A percentile compares a stretch with the other conserved stretches of the same genome.
phyloP scores from a whole-genome alignment of 2,797 vertebrate genomes.

The Ciconia nigra region DNA sequence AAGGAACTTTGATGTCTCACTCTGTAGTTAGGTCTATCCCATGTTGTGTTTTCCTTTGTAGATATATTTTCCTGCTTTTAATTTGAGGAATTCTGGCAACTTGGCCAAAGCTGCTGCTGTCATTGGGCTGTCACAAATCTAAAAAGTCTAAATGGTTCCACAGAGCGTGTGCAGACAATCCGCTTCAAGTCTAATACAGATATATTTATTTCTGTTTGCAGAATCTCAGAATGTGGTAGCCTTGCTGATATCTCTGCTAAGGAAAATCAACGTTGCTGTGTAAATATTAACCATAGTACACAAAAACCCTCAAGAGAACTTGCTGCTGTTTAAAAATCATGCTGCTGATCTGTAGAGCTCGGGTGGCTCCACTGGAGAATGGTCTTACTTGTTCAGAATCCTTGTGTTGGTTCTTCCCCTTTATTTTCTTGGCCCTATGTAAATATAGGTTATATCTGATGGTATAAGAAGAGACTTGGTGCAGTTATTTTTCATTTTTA shows the following conservation, averaged over 20 bases:
- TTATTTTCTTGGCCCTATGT: neutral
- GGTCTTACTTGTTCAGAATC: neutral
- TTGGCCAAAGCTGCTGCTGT: neutral
- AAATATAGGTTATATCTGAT: neutral
- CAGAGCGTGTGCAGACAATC: rapidly evolving
- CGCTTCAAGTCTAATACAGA: neutral
- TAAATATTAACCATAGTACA: neutral
- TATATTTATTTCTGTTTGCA: neutral
- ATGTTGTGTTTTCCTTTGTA: neutral
- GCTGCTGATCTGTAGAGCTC: neutral
- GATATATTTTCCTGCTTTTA: neutral
- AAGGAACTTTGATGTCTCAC: neutral
- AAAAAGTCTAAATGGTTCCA: neutral
- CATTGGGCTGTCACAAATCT: neutral
- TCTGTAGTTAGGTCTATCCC: neutral
- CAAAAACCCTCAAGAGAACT: neutral
- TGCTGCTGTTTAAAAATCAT: neutral
- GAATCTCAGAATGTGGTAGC: neutral
- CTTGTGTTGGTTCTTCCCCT: neutral
- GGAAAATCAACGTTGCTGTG: neutral
- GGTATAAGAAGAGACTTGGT: no score
- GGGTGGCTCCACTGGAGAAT: neutral
- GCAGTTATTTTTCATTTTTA: neutral
- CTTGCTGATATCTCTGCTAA: neutral
- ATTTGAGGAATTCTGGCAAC: neutral